A percentile compares a stretch with the other conserved stretches of the same genome.
These are phyloP conservation scores for Asarcornis scutulata DNA, from an alignment of 2,113 vertebrate genomes.

Conservation along the genomic window DNA sequence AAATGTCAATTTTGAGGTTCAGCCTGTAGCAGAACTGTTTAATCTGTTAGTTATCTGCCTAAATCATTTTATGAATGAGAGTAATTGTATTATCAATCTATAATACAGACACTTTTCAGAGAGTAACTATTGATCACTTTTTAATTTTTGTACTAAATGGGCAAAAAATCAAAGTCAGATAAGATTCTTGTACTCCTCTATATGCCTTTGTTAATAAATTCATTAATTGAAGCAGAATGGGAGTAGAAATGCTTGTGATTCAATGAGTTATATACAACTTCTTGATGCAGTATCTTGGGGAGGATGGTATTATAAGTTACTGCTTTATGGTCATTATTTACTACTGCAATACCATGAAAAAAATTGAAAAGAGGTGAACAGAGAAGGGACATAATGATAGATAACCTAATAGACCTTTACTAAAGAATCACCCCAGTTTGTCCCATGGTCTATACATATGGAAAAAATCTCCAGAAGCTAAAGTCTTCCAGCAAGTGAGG, in stretches of 20 bases:
- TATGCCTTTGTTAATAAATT: conserved; percentile 43
- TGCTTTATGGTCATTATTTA: neutral
- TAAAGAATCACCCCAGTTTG: neutral
- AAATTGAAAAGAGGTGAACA: neutral
- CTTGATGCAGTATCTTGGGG: neutral
- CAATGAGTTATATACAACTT: neutral
- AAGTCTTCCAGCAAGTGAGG: neutral
- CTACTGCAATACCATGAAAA: neutral
- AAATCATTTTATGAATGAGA: conserved; percentile 45
- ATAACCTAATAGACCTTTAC: neutral
- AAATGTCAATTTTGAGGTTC: conserved; percentile 51
- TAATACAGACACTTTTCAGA: conserved; percentile 32
- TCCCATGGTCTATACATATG: neutral
- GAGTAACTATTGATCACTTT: conserved; percentile 62
- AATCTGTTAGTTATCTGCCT: conserved; percentile 62
- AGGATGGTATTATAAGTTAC: neutral
- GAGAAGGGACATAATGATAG: neutral
- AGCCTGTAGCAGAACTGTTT: conserved; percentile 50
- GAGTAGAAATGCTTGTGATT: neutral
- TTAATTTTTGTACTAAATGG: conserved; percentile 52
- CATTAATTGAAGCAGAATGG: conserved; percentile 39
- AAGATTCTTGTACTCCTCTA: conserved; percentile 32
- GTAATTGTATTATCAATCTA: conserved; percentile 47
- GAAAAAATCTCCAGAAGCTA: neutral
- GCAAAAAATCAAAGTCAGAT: conserved; percentile 35